A percentile compares a stretch with the other conserved stretches of the same genome.
phyloP scores from a whole-genome alignment of 2,113 vertebrate genomes.

The Oreochromis niloticus region DNA sequence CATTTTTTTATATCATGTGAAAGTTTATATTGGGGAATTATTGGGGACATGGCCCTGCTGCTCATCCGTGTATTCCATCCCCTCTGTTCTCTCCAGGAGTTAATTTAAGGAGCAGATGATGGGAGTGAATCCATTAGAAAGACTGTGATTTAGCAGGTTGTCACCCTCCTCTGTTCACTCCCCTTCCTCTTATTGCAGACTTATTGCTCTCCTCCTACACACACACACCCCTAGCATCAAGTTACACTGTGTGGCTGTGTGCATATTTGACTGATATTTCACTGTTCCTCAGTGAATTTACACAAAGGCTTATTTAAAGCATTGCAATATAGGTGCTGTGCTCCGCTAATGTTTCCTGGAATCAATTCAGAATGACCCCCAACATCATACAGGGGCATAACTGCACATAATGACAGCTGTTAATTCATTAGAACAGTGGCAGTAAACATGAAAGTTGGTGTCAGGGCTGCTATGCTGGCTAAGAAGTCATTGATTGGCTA shows the following conservation, averaged over 20 bases:
- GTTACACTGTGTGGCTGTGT: not conserved
- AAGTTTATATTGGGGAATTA: not conserved
- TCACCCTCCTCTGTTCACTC: not conserved
- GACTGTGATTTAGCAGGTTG: constrained; percentile 21
- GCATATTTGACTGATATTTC: not conserved
- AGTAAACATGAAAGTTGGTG: not conserved
- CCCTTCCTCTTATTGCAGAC: not conserved
- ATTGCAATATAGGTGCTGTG: not conserved
- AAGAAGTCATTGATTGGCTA: not conserved
- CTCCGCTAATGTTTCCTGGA: not conserved
- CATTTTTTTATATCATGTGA: not conserved
- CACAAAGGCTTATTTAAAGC: not conserved
- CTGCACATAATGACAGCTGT: not conserved
- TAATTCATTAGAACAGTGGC: not conserved
- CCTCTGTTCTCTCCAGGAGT: not conserved
- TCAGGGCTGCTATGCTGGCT: not conserved
- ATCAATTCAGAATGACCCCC: not conserved
- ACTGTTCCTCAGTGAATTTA: not conserved
- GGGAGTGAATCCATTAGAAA: constrained; percentile 24
- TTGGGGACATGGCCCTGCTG: not conserved
- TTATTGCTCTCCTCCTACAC: not conserved
- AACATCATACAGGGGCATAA: not conserved
- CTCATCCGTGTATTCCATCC: not conserved
- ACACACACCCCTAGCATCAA: not conserved
- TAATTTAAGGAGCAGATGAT: constrained; percentile 33